These are phyloP conservation scores for Bicyclus anynana DNA, from an alignment of 1,140 invertebrate genomes.

Conservation along the genomic window DNA sequence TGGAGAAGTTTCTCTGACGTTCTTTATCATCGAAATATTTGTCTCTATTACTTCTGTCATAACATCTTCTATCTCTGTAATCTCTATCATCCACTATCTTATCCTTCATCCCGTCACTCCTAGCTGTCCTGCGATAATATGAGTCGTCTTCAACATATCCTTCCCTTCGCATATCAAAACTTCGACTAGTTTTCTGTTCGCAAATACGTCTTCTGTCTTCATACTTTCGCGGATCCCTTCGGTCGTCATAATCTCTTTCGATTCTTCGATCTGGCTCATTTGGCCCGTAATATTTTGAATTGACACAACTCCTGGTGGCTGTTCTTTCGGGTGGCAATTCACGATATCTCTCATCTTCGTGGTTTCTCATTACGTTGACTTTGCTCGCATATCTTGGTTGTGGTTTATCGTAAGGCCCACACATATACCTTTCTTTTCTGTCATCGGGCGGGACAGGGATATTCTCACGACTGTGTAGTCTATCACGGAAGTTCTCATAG, in stretches of 20 bases:
- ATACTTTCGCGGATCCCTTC: slow-evolving; percentile 28
- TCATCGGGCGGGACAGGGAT: slow-evolving; percentile 12
- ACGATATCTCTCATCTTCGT: slow-evolving; percentile 33
- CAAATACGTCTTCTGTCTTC: slow-evolving; percentile 42
- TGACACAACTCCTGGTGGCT: slow-evolving; percentile 38
- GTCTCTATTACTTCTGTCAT: slow-evolving; percentile 34
- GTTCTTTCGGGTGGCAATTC: slow-evolving; percentile 34
- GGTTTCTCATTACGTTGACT: slow-evolving; percentile 35
- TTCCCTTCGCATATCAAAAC: slow-evolving; percentile 51
- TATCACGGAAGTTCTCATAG: slow-evolving; percentile 38
- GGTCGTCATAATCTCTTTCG: slow-evolving; percentile 43
- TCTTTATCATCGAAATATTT: slow-evolving; percentile 58
- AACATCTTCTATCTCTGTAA: slow-evolving; percentile 35
- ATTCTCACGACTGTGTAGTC: slow-evolving; percentile 35
- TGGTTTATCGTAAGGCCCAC: slow-evolving; percentile 39
- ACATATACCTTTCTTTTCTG: slow-evolving; percentile 36
- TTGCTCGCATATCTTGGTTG: slow-evolving; percentile 47
- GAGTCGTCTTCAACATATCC: slow-evolving; percentile 38
- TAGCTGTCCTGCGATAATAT: slow-evolving; percentile 37
- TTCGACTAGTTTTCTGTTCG: slow-evolving; percentile 57
- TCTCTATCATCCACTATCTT: slow-evolving; percentile 39
- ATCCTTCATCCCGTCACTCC: slow-evolving; percentile 46
- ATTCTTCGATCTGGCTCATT: slow-evolving; percentile 26
- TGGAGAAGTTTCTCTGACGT: slow-evolving; percentile 25
- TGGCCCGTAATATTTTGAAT: slow-evolving; percentile 34